Percentiles rank a stretch among this genome's conserved stretches.
phyloP scores from a whole-genome alignment of 64 coral and sea anemone genomes.

The Actinia equina region DNA sequence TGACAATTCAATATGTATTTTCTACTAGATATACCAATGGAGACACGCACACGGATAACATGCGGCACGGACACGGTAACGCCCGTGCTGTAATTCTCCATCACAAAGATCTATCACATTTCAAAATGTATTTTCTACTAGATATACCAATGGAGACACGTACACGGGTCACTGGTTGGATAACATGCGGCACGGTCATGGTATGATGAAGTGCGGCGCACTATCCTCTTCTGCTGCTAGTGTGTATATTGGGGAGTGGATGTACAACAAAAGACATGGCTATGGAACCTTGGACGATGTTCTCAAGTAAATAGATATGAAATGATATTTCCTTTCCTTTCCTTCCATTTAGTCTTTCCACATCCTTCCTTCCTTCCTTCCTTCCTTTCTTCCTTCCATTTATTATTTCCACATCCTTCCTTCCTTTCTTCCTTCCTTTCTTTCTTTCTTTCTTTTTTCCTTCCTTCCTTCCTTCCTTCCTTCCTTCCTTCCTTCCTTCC shows the following conservation, averaged over 20 bases:
- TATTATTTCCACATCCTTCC: background rate
- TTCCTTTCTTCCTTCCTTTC: too few relatives aligned
- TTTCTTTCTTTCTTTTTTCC: too few relatives aligned
- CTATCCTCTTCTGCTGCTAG: conserved; percentile 74
- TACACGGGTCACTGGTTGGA: conserved; percentile 78
- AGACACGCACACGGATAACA: conserved; percentile 58
- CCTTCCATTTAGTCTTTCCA: too few relatives aligned
- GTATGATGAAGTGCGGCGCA: conserved; percentile 69
- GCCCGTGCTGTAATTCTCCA: too few relatives aligned
- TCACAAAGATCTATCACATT: too few relatives aligned
- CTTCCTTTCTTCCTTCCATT: background rate
- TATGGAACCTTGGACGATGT: conserved; percentile 91
- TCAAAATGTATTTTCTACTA: background rate
- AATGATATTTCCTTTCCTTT: background rate
- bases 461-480: too few relatives aligned
- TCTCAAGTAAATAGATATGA: conserved; percentile 46
- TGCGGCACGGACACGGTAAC: background rate
- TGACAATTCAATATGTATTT: too few relatives aligned
- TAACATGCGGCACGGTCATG: conserved; percentile 81
- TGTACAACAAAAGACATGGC: conserved; percentile 65
- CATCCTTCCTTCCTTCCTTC: too few relatives aligned
- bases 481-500: background rate
- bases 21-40: conserved; percentile 68
- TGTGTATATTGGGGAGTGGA: conserved; percentile 89
- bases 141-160: conserved; percentile 68